These are phyloP conservation scores for Varanus salvator DNA, from an alignment of 2,113 vertebrate species.

Conservation along the genomic window DNA sequence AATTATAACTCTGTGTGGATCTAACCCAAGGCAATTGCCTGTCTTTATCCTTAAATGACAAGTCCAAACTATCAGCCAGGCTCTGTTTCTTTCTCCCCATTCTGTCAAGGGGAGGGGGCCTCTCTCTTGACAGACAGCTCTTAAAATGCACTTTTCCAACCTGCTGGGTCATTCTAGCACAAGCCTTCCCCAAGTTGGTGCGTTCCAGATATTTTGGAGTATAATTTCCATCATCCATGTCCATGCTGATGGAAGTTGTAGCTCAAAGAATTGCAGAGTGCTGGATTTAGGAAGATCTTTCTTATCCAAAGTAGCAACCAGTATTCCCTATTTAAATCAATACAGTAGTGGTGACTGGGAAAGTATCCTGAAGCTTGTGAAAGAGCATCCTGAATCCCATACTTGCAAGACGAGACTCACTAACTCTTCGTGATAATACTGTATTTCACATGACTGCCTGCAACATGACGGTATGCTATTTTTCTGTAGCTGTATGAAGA, in stretches of 20 bases:
- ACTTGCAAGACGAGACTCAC: not conserved
- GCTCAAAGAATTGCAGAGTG: too few species aligned
- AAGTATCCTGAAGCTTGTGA: not conserved
- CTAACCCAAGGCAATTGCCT: too few species aligned
- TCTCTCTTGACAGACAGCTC: not conserved
- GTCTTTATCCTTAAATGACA: too few species aligned
- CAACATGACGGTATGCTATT: not conserved
- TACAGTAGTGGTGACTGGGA: not conserved
- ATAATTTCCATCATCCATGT: too few species aligned
- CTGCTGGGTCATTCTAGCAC: not conserved
- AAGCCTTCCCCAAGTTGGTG: too few species aligned
- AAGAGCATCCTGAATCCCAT: not conserved
- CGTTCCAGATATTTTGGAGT: too few species aligned
- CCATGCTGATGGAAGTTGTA: too few species aligned
- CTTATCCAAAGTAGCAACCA: not conserved
- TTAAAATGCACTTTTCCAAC: not conserved
- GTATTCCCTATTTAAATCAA: not conserved
- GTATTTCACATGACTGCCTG: not conserved
- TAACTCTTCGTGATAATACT: not conserved
- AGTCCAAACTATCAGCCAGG: not conserved
- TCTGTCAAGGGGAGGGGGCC: not conserved
- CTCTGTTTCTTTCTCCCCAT: not conserved
- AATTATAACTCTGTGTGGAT: too few species aligned
- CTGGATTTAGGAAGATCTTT: not conserved
- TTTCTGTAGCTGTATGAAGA: not conserved